phyloP scores from a whole-genome alignment of 2,888 invertebrate genomes.

The Dexiosoma caninum region DNA sequence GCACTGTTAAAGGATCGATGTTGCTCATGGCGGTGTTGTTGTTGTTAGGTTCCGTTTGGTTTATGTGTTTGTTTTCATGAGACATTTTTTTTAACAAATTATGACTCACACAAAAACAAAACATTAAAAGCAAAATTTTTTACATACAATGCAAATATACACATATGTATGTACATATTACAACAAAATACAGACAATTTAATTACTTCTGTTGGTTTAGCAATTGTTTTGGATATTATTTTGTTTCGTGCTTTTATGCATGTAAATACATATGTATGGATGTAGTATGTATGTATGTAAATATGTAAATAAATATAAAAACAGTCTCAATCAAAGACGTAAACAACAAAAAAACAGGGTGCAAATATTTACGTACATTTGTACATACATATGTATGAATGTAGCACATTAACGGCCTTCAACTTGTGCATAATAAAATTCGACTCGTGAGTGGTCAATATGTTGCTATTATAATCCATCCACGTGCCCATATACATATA shows the following conservation, averaged over 20 bases:
- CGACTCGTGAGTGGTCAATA: slow-evolving; percentile 13
- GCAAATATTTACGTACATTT: not conserved
- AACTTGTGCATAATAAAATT: slow-evolving; percentile 51
- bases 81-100: slow-evolving; percentile 19
- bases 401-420: slow-evolving; percentile 51
- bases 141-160: no score
- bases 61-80: slow-evolving; percentile 29
- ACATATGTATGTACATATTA: no score
- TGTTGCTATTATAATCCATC: not conserved
- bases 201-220: no score
- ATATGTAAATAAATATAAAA: slow-evolving; percentile 9
- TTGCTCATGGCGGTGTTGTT: slow-evolving; percentile 20
- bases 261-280: not conserved
- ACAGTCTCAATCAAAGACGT: no score
- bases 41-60: slow-evolving; percentile 7
- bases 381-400: not conserved
- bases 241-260: no score
- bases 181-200: no score
- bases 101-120: slow-evolving; percentile 55
- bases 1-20: slow-evolving; percentile 38
- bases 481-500: not conserved
- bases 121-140: slow-evolving; percentile 8
- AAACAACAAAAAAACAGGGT: not conserved
- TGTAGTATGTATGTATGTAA: not conserved
- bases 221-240: no score